Base-by-base conservation (phyloP, 2,888 invertebrate species). In the Laspeyria flexula region DNA sequence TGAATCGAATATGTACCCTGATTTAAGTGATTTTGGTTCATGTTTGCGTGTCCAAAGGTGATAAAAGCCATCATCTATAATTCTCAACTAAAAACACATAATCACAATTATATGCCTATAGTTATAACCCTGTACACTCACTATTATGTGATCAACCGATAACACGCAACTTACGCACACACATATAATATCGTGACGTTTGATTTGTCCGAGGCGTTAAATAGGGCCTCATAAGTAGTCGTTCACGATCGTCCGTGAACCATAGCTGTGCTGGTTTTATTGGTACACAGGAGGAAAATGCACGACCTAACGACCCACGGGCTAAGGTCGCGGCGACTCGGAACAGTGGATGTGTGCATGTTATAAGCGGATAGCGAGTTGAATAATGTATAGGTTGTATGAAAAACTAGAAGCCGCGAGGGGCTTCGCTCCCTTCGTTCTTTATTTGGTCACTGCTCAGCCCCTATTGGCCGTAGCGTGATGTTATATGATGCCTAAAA, bases 211-310 rank as follows among this genome's bases (percentile, higher is more conserved):
- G 57, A 61, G 51, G 65, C 61, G 62, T 57, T 56, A 59, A 56
- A 59, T 63, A 73, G 70, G 65, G 63, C 68, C 69, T 66, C 57
- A 55, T 64, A 50, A 71, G 49, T 52, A 54, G 43, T 34, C 43
- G 40, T 47, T 63, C 65, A 73, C 57, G 56, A 49, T 18, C 48
- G 73, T 61, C 73, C 76, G 37, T 77, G 77, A 75, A 73, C 73
- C 47, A 55, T 44, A 46, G 53, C 39, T 31, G 62, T 66, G 61
- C 59, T 49, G 55, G 67, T 69, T 71, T 67, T 69, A 69, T 68
- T 65, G 65, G 76, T 72, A 66, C 72, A 73, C 66, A 62, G 72
- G 69, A 78, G 77, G 76, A 77, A 75, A 75, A 77, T 54, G 43
- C 55, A 42, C 56, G 64, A 62, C 68, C 70, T 41, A 46, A 46